These are phyloP conservation scores for Ovibos moschatus DNA, from an alignment of 2,113 vertebrate genomes.

Conservation along the genomic window DNA sequence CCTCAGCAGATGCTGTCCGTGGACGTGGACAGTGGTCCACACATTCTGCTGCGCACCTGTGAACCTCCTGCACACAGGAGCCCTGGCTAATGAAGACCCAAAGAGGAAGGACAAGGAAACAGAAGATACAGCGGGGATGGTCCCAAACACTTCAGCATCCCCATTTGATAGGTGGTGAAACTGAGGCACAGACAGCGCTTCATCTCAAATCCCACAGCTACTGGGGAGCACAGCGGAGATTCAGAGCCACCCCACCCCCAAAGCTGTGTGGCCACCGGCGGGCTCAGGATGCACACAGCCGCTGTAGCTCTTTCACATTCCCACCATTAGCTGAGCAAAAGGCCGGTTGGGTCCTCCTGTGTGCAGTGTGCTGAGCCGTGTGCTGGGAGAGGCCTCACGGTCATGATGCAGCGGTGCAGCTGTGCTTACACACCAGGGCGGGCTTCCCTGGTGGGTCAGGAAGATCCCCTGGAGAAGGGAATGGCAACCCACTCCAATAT, in stretches of 20 bases:
- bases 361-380: rapidly evolving
- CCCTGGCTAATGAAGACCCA: background rate
- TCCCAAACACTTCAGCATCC: background rate
- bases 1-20: too few relatives aligned
- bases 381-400: background rate
- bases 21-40: background rate
- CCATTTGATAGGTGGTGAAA: background rate
- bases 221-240: too few relatives aligned
- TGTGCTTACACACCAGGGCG: background rate
- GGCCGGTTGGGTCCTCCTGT: rapidly evolving
- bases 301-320: too few relatives aligned
- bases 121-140: background rate
- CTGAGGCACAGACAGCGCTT: background rate
- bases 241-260: background rate
- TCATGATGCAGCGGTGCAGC: rapidly evolving
- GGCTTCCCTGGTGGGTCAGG: background rate
- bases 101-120: background rate
- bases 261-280: too few relatives aligned
- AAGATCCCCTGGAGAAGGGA: background rate
- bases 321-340: background rate
- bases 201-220: too few relatives aligned
- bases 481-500: background rate
- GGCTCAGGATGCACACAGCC: background rate
- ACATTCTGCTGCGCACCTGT: background rate
- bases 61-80: background rate